Conservation (phyloP, 2,888 invertebrate genomes). For the Agrochola litura region DNA sequence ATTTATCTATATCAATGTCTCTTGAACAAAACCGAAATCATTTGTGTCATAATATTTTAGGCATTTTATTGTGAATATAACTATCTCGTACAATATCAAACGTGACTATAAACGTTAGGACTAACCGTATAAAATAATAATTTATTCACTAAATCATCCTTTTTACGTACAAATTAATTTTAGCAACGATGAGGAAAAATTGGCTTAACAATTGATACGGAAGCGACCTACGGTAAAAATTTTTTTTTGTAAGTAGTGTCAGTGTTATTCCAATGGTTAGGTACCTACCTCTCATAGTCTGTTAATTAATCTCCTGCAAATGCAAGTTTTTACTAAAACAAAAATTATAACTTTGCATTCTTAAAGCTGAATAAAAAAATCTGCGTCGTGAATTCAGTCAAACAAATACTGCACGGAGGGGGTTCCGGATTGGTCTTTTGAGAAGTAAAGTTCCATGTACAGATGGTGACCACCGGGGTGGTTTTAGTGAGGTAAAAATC, state of each 20-base stretch:
- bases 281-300: no score
- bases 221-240: constrained; percentile 3
- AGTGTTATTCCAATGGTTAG: neutral
- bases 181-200: constrained; percentile 1
- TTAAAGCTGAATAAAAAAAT: neutral
- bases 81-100: neutral
- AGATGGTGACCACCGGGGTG: no score
- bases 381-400: neutral
- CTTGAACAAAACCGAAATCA: neutral
- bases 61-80: neutral
- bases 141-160: no score
- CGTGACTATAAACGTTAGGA: neutral
- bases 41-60: neutral
- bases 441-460: no score
- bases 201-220: neutral
- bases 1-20: constrained; percentile 1
- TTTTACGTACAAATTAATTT: constrained; percentile 2
- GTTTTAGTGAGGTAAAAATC: no score
- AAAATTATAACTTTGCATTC: neutral
- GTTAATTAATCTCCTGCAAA: neutral
- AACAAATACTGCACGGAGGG: no score
- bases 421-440: no score
- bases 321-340: neutral
- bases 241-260: neutral
- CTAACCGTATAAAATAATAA: neutral